Percentiles rank a stretch among this genome's conserved stretches.
These are phyloP conservation scores for Lepidurus packardi DNA, from an alignment of 1,140 invertebrate genomes.

Conservation along the genomic window DNA sequence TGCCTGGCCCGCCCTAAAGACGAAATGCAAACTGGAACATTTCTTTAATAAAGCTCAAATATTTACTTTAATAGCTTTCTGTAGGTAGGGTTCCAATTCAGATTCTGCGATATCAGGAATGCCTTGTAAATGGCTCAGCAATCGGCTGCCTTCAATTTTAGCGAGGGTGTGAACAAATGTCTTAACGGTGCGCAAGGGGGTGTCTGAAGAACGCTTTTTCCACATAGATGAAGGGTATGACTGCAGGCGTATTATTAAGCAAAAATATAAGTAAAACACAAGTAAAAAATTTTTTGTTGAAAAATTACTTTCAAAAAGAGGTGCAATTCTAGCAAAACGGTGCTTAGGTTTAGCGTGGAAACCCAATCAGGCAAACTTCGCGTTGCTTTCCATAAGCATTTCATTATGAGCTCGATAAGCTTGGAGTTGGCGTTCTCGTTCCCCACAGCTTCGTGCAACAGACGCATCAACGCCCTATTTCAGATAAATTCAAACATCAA, in stretches of 20 bases:
- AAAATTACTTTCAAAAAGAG: constrained; percentile 60
- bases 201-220: constrained; percentile 67
- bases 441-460: constrained; percentile 66
- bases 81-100: constrained; percentile 71
- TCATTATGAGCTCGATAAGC: constrained; percentile 75
- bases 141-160: constrained; percentile 40
- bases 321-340: constrained; percentile 74
- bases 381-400: constrained; percentile 81
- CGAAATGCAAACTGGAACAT: neutral
- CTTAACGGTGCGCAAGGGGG: constrained; percentile 79
- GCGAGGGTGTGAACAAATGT: constrained; percentile 80
- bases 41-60: neutral
- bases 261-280: neutral
- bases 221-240: constrained; percentile 73
- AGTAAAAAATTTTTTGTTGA: constrained; percentile 5
- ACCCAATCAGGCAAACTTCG: constrained; percentile 69
- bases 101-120: constrained; percentile 53
- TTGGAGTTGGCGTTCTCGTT: constrained; percentile 57
- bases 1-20: neutral
- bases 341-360: constrained; percentile 54
- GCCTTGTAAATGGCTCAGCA: constrained; percentile 38
- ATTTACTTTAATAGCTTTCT: constrained; percentile 48
- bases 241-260: constrained; percentile 40
- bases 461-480: constrained; percentile 64
- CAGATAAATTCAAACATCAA: constrained; percentile 36